Conservation (phyloP, 37 sponge, comb jelly and placozoan species). For the Halichondria panicea region DNA sequence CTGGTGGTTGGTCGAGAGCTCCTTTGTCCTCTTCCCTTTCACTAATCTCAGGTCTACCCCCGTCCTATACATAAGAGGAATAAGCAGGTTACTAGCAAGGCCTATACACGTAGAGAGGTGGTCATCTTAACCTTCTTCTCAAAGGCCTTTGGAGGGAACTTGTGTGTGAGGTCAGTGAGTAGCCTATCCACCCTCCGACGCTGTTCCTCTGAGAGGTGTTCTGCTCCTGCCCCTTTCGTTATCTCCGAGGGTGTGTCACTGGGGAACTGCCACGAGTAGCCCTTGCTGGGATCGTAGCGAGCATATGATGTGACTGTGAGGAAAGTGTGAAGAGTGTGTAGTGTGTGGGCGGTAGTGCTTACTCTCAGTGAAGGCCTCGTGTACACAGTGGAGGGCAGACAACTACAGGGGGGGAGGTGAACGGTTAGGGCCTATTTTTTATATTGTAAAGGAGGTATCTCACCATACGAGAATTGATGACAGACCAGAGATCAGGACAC, state of each 20-base stretch:
- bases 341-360: too few species aligned
- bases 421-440: too few species aligned
- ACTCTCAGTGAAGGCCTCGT: slow-evolving; percentile 74
- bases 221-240: too few species aligned
- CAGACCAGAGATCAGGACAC: slow-evolving; percentile 86
- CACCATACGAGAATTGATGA: slow-evolving; percentile 87
- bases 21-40: too few species aligned
- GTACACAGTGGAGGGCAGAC: slow-evolving; percentile 41
- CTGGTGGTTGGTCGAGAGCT: too few species aligned
- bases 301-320: slow-evolving; percentile 67
- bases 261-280: slow-evolving; percentile 78
- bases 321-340: too few species aligned
- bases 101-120: too few species aligned
- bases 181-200: slow-evolving; percentile 56
- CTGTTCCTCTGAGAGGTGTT: slow-evolving; percentile 47
- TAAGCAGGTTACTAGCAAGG: too few species aligned
- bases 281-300: slow-evolving; percentile 49
- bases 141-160: slow-evolving; percentile 54
- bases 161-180: slow-evolving; percentile 51
- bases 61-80: too few species aligned
- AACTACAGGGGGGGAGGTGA: slow-evolving; percentile 30
- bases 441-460: too few species aligned
- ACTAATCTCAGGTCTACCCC: too few species aligned
- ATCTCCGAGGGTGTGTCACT: too few species aligned
- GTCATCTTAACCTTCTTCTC: slow-evolving; percentile 52